A percentile compares a stretch with the other conserved stretches of the same genome.
These are phyloP conservation scores for Aelia acuminata DNA, from an alignment of 2,888 invertebrate genomes.

Conservation along the genomic window DNA sequence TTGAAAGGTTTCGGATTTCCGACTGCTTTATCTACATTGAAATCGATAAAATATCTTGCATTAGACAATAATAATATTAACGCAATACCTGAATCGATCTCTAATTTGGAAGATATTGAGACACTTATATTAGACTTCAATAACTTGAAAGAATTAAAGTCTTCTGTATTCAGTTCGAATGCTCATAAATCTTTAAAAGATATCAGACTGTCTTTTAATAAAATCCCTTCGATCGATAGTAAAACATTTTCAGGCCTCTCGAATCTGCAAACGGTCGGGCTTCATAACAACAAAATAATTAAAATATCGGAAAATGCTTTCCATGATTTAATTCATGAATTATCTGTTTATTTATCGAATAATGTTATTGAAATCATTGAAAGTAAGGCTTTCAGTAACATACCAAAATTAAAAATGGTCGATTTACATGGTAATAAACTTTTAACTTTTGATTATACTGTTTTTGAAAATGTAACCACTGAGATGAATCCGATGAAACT, in stretches of 20 bases:
- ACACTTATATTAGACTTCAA: slow-evolving; percentile 73
- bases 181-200: slow-evolving; percentile 82
- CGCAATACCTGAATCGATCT: slow-evolving; percentile 80
- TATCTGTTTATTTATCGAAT: slow-evolving; percentile 85
- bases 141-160: slow-evolving; percentile 79
- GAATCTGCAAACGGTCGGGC: slow-evolving; percentile 82
- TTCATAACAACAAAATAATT: slow-evolving; percentile 83
- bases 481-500: slow-evolving; percentile 78
- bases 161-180: slow-evolving; percentile 78
- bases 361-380: slow-evolving; percentile 84
- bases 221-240: slow-evolving; percentile 77
- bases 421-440: slow-evolving; percentile 87
- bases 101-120: slow-evolving; percentile 78
- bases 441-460: slow-evolving; percentile 77
- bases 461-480: slow-evolving; percentile 79
- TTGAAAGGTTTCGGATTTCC: slow-evolving; percentile 83
- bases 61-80: slow-evolving; percentile 89
- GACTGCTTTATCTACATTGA: slow-evolving; percentile 81
- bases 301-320: slow-evolving; percentile 81
- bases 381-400: slow-evolving; percentile 80
- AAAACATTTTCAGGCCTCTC: slow-evolving; percentile 81
- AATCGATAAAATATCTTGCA: slow-evolving; percentile 84
- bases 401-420: slow-evolving; percentile 82
- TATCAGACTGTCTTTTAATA: slow-evolving; percentile 86
- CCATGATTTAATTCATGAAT: slow-evolving; percentile 81